Percentiles rank a stretch among this genome's conserved stretches.
Conservation (phyloP, 2,113 vertebrate species). For the Grus americana region DNA sequence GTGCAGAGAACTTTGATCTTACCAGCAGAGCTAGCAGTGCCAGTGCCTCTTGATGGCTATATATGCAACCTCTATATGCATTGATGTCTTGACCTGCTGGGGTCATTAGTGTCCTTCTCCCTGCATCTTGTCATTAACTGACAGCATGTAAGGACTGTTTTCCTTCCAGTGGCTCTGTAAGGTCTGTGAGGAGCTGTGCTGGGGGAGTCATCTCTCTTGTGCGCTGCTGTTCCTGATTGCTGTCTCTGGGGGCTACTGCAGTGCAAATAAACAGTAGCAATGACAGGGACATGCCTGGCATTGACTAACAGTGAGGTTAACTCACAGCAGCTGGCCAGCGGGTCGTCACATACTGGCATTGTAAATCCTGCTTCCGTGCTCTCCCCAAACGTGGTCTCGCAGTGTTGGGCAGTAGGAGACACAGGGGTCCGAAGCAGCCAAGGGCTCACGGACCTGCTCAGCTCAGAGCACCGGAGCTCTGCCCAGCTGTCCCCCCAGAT, state of each 20-base stretch:
- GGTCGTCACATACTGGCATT: accelerated
- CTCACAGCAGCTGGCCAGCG: neutral
- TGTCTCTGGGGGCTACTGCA: neutral
- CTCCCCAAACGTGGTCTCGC: accelerated
- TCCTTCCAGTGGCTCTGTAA: neutral
- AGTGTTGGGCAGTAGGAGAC: neutral
- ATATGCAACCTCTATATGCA: no score
- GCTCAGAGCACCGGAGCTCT: neutral
- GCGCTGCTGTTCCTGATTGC: neutral
- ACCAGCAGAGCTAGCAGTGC: neutral
- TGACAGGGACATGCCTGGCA: neutral
- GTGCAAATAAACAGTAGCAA: neutral
- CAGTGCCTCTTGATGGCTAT: neutral
- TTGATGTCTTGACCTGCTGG: neutral
- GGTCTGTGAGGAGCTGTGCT: neutral
- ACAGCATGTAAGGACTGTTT: neutral
- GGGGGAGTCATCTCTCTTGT: neutral
- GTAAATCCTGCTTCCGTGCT: accelerated
- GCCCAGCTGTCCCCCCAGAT: neutral
- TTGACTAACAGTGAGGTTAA: neutral
- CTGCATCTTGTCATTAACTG: neutral
- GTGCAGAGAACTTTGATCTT: neutral
- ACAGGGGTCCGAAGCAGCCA: accelerated
- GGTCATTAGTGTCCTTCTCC: neutral
- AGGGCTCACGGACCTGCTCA: neutral